These are phyloP conservation scores for Hyla sarda DNA, from an alignment of 2,113 vertebrate species.

Conservation along the genomic window DNA sequence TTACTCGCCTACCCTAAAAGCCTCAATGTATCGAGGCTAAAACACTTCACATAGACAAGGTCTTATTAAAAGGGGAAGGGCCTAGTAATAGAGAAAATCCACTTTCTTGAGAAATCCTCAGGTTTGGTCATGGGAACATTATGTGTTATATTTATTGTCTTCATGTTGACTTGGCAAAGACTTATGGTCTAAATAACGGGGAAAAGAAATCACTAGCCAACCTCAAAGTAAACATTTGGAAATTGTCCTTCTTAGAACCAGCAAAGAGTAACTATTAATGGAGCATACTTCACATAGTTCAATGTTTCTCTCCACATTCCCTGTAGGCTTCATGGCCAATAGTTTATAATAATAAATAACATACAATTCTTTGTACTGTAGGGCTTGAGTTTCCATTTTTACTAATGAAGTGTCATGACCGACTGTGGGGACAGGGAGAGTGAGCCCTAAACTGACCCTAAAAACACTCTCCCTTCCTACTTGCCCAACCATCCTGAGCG, in stretches of 20 bases:
- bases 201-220: not conserved
- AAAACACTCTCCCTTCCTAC: too few species aligned
- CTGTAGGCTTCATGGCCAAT: slow-evolving; percentile 26
- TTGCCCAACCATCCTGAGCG: too few species aligned
- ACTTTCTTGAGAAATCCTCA: slow-evolving; percentile 19
- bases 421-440: too few species aligned
- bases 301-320: slow-evolving; percentile 11
- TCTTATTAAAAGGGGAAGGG: not conserved
- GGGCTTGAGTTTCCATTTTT: slow-evolving; percentile 23
- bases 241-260: not conserved
- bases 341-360: slow-evolving; percentile 44
- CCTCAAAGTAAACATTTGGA: slow-evolving; percentile 26
- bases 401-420: too few species aligned
- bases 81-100: not conserved
- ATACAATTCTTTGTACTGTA: slow-evolving; percentile 20
- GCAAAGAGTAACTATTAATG: slow-evolving; percentile 34
- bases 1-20: not conserved
- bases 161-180: not conserved
- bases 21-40: not conserved
- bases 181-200: not conserved
- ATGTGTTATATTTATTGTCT: slow-evolving; percentile 15
- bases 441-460: too few species aligned
- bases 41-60: not conserved
- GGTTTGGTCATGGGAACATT: slow-evolving; percentile 18
- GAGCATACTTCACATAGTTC: slow-evolving; percentile 19